Evolutionary conservation across 2,113 vertebrate species (phyloP).

Genomic region (Spea multiplicata): DNA sequence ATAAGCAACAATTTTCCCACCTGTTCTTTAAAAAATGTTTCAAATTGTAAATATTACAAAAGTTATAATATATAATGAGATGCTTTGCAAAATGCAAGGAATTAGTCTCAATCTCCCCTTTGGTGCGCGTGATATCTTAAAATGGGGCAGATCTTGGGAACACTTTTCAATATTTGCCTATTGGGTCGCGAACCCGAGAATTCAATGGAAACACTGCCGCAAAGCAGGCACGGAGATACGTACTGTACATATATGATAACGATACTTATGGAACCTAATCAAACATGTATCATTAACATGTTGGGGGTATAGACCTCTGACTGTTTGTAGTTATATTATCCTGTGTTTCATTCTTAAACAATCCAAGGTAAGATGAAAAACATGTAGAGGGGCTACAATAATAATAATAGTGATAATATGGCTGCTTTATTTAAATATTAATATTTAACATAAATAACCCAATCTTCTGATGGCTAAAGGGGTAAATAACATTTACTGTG

Average conservation of each 20-base stretch:
- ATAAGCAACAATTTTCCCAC: too few species aligned
- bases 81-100: not conserved
- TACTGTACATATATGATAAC: slow-evolving; percentile 14
- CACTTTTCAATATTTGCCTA: slow-evolving; percentile 38
- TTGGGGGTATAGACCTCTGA: not conserved
- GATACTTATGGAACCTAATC: slow-evolving; percentile 29
- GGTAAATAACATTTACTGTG: too few species aligned
- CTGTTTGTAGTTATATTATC: slow-evolving; percentile 62
- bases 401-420: too few species aligned
- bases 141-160: not conserved
- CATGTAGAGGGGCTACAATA: slow-evolving; percentile 29
- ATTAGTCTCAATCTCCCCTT: not conserved
- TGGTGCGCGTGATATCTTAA: not conserved
- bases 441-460: too few species aligned
- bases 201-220: not conserved
- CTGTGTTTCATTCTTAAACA: slow-evolving; percentile 75
- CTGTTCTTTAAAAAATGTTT: too few species aligned
- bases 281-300: slow-evolving; percentile 25
- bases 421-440: too few species aligned
- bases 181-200: slow-evolving; percentile 30
- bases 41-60: too few species aligned
- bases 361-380: slow-evolving; percentile 81
- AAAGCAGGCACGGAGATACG: not conserved
- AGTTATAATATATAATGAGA: not conserved
- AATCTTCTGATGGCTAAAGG: too few species aligned